Percentiles rank a stretch among this genome's conserved stretches.
Conservation (phyloP, 2,888 invertebrate species). For the Slavum lentiscoides region DNA sequence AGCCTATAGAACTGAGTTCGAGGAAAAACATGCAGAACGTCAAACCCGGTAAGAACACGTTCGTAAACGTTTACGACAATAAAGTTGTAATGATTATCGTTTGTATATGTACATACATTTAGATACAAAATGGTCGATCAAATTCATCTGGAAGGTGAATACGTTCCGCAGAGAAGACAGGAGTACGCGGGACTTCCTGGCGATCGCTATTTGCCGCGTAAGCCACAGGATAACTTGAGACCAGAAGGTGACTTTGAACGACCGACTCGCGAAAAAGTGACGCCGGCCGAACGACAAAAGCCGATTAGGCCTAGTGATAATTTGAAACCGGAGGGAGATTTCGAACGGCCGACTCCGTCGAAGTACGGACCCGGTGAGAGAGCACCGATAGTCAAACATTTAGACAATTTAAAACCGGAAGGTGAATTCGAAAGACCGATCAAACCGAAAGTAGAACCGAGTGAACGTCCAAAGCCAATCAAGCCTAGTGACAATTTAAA, state of each 20-base stretch:
- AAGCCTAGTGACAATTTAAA: slow-evolving; percentile 64
- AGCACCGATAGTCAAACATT: slow-evolving; percentile 61
- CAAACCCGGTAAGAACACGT: slow-evolving; percentile 62
- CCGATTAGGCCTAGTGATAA: slow-evolving; percentile 61
- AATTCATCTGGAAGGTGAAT: slow-evolving; percentile 72
- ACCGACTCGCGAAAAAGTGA: slow-evolving; percentile 61
- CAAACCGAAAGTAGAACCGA: slow-evolving; percentile 57
- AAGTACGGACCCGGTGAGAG: slow-evolving; percentile 64
- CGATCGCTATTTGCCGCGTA: slow-evolving; percentile 57
- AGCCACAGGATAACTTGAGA: slow-evolving; percentile 59
- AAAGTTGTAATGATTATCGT: background rate
- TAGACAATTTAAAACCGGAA: slow-evolving; percentile 60
- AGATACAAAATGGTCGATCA: slow-evolving; percentile 65
- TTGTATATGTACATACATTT: slow-evolving; percentile 25
- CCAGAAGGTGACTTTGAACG: slow-evolving; percentile 63
- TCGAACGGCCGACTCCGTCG: slow-evolving; percentile 62
- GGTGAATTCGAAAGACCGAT: slow-evolving; percentile 60
- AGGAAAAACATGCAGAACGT: slow-evolving; percentile 68
- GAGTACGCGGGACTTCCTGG: slow-evolving; percentile 61
- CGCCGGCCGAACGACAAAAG: slow-evolving; percentile 61
- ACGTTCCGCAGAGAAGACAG: slow-evolving; percentile 63
- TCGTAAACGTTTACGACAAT: background rate
- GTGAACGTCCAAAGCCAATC: slow-evolving; percentile 61
- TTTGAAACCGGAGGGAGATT: slow-evolving; percentile 62
- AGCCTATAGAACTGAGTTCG: slow-evolving; percentile 70